These are phyloP conservation scores for Alentia gelatinosa DNA, from an alignment of 2,888 invertebrate species.

Conservation along the genomic window DNA sequence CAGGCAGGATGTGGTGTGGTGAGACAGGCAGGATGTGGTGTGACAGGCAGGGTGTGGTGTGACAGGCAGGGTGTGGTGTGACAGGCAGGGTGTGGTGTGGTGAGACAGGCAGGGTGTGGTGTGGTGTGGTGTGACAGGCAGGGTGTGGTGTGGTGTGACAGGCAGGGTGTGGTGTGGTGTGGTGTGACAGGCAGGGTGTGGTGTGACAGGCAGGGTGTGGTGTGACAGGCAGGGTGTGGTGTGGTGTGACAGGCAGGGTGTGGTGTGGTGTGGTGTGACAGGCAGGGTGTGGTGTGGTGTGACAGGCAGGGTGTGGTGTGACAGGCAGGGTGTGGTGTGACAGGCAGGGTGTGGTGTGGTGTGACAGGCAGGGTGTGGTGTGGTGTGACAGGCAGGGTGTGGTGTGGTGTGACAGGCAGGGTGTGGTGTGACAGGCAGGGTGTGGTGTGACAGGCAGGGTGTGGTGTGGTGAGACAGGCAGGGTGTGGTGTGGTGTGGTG, in stretches of 20 bases:
- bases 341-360: background rate
- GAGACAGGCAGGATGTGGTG: too few relatives aligned
- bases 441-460: background rate
- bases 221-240: background rate
- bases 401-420: background rate
- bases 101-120: too few relatives aligned
- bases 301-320: background rate
- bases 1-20: too few relatives aligned
- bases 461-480: background rate
- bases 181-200: too few relatives aligned
- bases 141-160: too few relatives aligned
- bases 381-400: background rate
- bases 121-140: too few relatives aligned
- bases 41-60: too few relatives aligned
- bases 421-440: background rate
- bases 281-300: too few relatives aligned
- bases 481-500: too few relatives aligned
- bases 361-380: background rate
- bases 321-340: background rate
- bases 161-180: too few relatives aligned
- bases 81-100: too few relatives aligned
- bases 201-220: background rate
- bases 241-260: background rate
- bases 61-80: too few relatives aligned
- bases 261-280: background rate